Evolutionary conservation across 2,113 vertebrate genomes (phyloP).

Genomic region (Malaclemys terrapin): DNA sequence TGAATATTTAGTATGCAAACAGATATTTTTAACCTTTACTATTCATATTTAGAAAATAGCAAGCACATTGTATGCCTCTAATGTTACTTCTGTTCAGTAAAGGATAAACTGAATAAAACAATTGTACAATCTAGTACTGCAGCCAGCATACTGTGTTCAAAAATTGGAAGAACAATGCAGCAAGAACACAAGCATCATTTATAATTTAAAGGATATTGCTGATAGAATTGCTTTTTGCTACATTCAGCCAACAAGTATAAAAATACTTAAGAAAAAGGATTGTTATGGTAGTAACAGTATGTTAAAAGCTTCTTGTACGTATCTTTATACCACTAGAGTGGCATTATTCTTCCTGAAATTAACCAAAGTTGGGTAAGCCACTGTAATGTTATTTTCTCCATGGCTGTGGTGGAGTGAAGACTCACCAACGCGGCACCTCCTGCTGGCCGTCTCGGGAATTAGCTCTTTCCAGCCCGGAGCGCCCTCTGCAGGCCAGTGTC

Average conservation of each 20-base stretch:
- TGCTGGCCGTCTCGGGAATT: no score
- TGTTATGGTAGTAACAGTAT: neutral
- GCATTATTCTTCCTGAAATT: neutral
- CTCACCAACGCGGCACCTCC: no score
- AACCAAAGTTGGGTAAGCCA: neutral
- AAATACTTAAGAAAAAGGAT: neutral
- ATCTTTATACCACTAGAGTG: neutral
- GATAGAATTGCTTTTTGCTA: neutral
- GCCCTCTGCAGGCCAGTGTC: no score
- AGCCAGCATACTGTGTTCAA: neutral
- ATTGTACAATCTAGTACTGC: neutral
- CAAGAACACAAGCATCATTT: neutral
- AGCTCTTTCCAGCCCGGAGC: no score
- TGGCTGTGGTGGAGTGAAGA: no score
- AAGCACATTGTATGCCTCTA: neutral
- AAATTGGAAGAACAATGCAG: neutral
- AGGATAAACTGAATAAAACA: neutral
- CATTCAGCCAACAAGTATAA: neutral
- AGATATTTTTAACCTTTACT: neutral
- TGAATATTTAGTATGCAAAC: neutral
- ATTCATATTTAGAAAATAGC: neutral
- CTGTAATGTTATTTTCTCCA: no score
- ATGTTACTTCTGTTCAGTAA: neutral
- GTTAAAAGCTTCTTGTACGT: neutral
- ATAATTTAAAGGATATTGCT: neutral